Evolutionary conservation across 2,113 vertebrate species (phyloP), one percentile per base, ranked within the genome.

Genomic region (Perca schrenkii): DNA sequence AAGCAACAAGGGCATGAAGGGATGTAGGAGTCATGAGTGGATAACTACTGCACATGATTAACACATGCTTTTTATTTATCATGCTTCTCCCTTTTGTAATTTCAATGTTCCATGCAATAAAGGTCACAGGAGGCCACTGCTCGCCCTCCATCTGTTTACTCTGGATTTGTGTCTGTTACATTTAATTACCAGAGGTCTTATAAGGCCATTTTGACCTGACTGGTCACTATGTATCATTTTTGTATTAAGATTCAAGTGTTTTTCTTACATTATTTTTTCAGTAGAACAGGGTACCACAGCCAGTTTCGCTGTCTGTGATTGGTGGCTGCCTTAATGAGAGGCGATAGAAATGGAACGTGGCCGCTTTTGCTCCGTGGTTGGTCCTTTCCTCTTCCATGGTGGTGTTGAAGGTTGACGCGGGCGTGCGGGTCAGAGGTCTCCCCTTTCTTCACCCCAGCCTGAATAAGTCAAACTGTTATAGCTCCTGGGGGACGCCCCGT

Each of bases 391-490:
- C 7, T 58, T 78, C 70, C 72, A 57, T 2, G 54, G 69, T 63
- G 71, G 56, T 57, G 80, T 72, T 86, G 79, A 91, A 80, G 82
- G 81, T 77, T 84, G 77, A 72, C 56, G 77, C 54, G 17, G 82
- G 77, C 57, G 68, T 21, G 76, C 6, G 14, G 88, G 84, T 88
- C 79, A 93, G 77, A 91, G 91, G 93, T 94, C 90, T 67, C n/a
- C 56, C 73, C 84, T 88, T 56, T 83, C 64, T 54, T 89, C 86
- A 92, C 91, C 91, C 87, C 78, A 25, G 85, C 43, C 58, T 22
- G 66, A 89, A 94, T 93, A 90, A 89, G 89, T 94, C 93, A 94
- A 91, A 79, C 78, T 83, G 76, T 85, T 92, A 93, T 90, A 81
- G 88, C 80, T 84, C 94, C 91, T 86, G 62, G 4, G 93, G 92